phyloP scores from a whole-genome alignment of 2,113 vertebrate genomes.

The Aldabrachelys gigantea region DNA sequence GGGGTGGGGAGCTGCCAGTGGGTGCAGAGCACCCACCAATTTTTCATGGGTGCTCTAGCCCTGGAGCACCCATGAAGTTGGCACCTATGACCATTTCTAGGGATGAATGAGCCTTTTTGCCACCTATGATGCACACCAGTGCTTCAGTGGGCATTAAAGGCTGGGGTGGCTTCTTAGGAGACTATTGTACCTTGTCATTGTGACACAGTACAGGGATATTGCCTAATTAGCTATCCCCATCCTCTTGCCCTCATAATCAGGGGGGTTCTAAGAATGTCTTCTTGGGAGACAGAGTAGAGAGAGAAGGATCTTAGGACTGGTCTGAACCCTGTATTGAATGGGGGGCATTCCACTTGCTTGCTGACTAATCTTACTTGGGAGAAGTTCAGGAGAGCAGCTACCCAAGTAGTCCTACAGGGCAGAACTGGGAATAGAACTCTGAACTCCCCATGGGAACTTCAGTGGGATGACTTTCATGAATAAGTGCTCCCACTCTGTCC shows the following conservation, averaged over 20 bases:
- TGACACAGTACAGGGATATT: background rate
- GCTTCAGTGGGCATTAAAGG: background rate
- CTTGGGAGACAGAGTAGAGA: background rate
- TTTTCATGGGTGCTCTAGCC: too few relatives aligned
- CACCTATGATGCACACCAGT: background rate
- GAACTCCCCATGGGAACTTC: background rate
- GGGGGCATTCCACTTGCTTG: background rate
- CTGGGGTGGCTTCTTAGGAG: rapidly evolving
- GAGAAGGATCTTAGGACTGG: background rate
- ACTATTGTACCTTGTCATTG: background rate
- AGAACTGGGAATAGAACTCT: background rate
- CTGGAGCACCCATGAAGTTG: too few relatives aligned
- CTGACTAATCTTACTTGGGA: background rate
- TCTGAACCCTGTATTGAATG: background rate
- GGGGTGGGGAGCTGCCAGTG: too few relatives aligned
- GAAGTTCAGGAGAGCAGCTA: rapidly evolving
- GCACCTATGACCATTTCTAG: background rate
- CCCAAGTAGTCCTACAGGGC: background rate
- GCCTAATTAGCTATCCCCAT: background rate
- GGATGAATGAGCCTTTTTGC: background rate
- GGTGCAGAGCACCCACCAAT: too few relatives aligned
- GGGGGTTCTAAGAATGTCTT: rapidly evolving
- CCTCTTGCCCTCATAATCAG: background rate
- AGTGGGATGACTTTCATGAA: background rate
- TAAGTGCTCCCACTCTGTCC: background rate